phyloP scores from a whole-genome alignment of 2,797 vertebrate species.

The Centropyge bicolor region DNA sequence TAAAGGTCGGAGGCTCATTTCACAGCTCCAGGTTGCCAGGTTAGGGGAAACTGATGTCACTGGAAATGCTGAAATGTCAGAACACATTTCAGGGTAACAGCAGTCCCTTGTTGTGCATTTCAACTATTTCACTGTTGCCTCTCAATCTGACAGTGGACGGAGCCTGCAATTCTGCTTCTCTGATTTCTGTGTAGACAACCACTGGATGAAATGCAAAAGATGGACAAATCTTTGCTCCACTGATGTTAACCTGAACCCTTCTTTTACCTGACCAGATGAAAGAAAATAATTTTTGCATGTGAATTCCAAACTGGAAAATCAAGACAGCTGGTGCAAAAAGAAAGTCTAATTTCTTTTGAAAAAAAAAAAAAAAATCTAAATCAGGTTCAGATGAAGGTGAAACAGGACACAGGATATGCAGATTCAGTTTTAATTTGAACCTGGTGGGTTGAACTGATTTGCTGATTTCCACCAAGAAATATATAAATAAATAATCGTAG shows the following conservation, averaged over 20 bases:
- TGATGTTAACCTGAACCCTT: background rate
- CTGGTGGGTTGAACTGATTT: background rate
- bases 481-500: too few relatives aligned
- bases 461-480: background rate
- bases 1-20: conserved; percentile 3
- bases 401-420: too few relatives aligned
- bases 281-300: background rate
- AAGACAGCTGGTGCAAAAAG: background rate
- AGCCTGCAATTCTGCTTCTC: background rate
- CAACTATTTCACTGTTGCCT: background rate
- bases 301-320: background rate
- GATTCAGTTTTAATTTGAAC: conserved; percentile 1
- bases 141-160: background rate
- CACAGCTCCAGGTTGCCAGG: conserved; percentile 9
- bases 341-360: background rate
- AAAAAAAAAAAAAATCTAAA: too few relatives aligned
- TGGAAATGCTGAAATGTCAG: conserved; percentile 23
- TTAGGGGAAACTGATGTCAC: conserved; percentile 8
- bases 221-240: background rate
- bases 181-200: background rate
- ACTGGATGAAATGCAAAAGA: too few relatives aligned
- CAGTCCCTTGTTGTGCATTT: background rate
- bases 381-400: background rate
- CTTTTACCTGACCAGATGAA: background rate
- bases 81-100: conserved; percentile 9